Evolutionary conservation across 53 echinoderm and acorn worm species (phyloP), one percentile per base, ranked within the genome.

Genomic region (Zoroaster sp.): DNA sequence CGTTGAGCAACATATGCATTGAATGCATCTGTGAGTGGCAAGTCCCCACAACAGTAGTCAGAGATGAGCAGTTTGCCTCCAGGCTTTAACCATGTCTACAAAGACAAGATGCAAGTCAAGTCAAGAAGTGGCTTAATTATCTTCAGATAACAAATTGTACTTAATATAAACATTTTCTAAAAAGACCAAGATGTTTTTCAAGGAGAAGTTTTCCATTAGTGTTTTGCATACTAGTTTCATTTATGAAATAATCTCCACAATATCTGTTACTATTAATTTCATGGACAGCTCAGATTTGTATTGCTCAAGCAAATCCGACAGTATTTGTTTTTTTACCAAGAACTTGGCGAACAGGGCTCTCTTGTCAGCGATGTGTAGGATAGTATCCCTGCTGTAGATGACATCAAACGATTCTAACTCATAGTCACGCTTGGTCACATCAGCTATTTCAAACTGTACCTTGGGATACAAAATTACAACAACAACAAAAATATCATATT

Each of bases 31-130:
- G 89, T 83, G 36, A 94, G 97, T 21, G 95, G 94, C 21, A 86
- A 89, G 11, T 95, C 95, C 4, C 97, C 95, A 44, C 95, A 95
- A 87, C 97, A 97, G 92, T 97, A 97, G 75, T 97, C 97, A 3
- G 95, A 93, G 73, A 97, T 97, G 38, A 97, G 83, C 13, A 97
- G 91, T 74, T 95, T 94, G 4, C 97, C 97, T 36, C 97, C 97
- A 44, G 97, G 97, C 86, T 94, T 97, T 86, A 95, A 46, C 97
- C 97, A 97, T 3, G 63, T 92, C 97, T 96, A 66, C 0, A 78
- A 71, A 51, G 66, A 17, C 20, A 30, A 51, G 35, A 37, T 20
- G 10, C 10, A 74, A 1, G 0, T 34, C 15, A 36, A 71, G 11
- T 14, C 17, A 53, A 79, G 18, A 79, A 54, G 17, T 47, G 12